Base-by-base conservation (phyloP, 2,113 vertebrate species). In the Cynocephalus volans region DNA sequence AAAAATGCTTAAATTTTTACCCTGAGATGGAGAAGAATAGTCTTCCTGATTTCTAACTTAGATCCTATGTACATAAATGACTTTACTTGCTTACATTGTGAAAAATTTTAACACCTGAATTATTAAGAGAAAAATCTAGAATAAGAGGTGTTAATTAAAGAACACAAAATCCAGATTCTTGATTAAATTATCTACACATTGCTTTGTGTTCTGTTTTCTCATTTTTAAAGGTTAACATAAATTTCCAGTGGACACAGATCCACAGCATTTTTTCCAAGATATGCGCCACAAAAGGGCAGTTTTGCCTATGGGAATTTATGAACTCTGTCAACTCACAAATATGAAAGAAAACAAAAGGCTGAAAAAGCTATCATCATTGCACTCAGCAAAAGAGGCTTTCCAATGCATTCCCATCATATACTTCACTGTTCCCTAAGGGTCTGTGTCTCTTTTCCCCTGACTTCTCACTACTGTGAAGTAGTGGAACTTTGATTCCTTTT, bases 1-100 rank as follows among this genome's bases (percentile, higher is more conserved):
- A 88, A 93, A 5, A 95, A 14, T 56, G 92, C 89, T 92, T 93
- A 95, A 80, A 89, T 90, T 91, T 94, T 87, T 15, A 92, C 19
- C 41, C 73, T 79, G 33, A 88, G 77, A 69, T 45, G 4, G 41
- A 86, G 36, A 92, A 11, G 67, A 70, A 89, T 87, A 95, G 23
- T 85, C 70, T 92, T 95, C 17, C 58, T 84, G 17, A 72, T 77
- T 96, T 94, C 50, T 80, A 81, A 77, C 45, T 90, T 93, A 26
- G 17, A 33, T 33, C 9, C 54, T 4, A 76, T 12, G 45, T n/a
- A 82, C 15, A 96, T 62, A 95, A 96, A 65, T 58, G 56, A 73
- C 65, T 90, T 92, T 65, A 58, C 26, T 67, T 36, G 17, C 18
- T 95, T 65, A 56, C 17, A 58, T 19, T 15, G 41, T 80, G 60